These are phyloP conservation scores for Heliconius hermathena DNA, from an alignment of 1,140 invertebrate genomes.

Conservation along the genomic window DNA sequence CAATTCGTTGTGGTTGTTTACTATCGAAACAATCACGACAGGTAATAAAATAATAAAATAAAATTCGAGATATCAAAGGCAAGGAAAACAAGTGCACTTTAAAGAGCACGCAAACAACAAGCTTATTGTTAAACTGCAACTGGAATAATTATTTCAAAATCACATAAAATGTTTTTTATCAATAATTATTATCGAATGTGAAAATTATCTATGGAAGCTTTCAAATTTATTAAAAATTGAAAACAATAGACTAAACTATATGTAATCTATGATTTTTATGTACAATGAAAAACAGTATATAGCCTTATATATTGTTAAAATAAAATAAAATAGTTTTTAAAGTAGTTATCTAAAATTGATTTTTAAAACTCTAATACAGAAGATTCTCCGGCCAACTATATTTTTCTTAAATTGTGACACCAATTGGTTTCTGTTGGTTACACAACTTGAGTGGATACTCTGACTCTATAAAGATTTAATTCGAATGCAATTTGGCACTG, in stretches of 20 bases:
- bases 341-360: not conserved
- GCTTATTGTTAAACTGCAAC: not conserved
- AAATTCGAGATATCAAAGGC: constrained; percentile 19
- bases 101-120: constrained; percentile 18
- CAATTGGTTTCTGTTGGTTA: constrained; percentile 40
- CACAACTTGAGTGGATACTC: constrained; percentile 42
- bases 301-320: too few species aligned
- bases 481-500: constrained; percentile 49
- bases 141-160: not conserved
- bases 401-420: constrained; percentile 34
- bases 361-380: not conserved
- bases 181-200: too few species aligned
- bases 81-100: constrained; percentile 32
- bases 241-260: too few species aligned
- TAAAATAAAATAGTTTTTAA: too few species aligned
- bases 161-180: not conserved
- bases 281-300: too few species aligned
- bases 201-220: too few species aligned
- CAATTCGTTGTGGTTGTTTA: not conserved
- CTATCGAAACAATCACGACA: not conserved
- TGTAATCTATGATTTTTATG: too few species aligned
- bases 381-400: not conserved
- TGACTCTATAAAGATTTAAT: constrained; percentile 43
- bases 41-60: constrained; percentile 24
- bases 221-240: too few species aligned